Evolutionary conservation across 2,113 vertebrate species (phyloP).

Genomic region (Neofelis nebulosa): DNA sequence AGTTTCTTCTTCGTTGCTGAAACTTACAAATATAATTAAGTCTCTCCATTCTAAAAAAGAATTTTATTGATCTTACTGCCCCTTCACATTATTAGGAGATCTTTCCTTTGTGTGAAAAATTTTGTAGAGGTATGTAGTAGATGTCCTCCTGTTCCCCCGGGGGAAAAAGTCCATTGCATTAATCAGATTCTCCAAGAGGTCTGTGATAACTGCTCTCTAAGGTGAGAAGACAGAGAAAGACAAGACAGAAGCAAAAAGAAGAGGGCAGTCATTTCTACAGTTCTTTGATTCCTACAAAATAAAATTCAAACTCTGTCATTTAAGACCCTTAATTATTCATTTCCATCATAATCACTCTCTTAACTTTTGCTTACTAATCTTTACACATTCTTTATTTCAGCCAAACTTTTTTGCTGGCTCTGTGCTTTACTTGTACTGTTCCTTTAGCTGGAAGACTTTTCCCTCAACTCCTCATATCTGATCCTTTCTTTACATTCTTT

Average conservation of each 20-base stretch:
- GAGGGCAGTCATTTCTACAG: background rate
- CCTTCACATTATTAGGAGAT: background rate
- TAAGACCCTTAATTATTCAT: background rate
- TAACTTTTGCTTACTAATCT: slow-evolving; percentile 10
- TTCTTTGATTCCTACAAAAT: slow-evolving; percentile 1
- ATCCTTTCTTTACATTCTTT: slow-evolving; percentile 9
- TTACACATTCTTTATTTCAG: background rate
- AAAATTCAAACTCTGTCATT: background rate
- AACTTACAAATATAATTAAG: background rate
- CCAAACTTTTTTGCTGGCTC: background rate
- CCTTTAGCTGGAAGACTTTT: background rate
- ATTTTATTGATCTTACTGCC: background rate
- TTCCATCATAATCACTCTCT: background rate
- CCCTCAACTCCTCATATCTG: background rate
- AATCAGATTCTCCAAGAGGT: slow-evolving; percentile 9
- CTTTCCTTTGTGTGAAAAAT: slow-evolving; percentile 12
- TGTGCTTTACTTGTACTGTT: background rate
- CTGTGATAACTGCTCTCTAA: background rate
- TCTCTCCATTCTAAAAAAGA: slow-evolving; percentile 34
- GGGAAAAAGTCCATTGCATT: background rate
- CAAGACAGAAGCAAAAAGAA: background rate
- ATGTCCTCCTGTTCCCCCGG: background rate
- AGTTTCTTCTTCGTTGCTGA: background rate
- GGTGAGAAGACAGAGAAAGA: background rate
- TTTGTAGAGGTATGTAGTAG: background rate